Base-by-base conservation (phyloP, 2,113 vertebrate species). In the Crotophaga sulcirostris region DNA sequence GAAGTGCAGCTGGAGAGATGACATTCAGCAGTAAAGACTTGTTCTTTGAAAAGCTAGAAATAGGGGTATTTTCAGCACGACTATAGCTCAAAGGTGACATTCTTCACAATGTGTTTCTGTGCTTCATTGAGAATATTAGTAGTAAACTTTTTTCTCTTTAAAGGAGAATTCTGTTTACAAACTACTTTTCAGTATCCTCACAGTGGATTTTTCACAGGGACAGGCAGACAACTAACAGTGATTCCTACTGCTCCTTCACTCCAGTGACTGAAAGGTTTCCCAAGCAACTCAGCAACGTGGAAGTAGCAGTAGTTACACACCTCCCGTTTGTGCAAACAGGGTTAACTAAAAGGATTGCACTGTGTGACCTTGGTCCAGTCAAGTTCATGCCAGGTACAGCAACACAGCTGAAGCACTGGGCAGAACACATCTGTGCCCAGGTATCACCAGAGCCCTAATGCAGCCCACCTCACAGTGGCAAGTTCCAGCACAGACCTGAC, bases 1-100 rank as follows among this genome's bases (percentile, higher is more conserved):
- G 85, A 97, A 93, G 83, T 88, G 63, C 90, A 87, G 74, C 93
- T 95, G 85, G 81, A 89, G 56, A 92, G 68, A 73, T 64, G 74
- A 74, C 89, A 84, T 63, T 94, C 87, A 94, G 84, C 70, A 94
- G 85, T 74, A 90, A 70, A 63, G 60, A 63, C 54, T 90, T 89
- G 34, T 77, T 96, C 74, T 94, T 87, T 62, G 73, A 83, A 75
- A 93, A 14, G 38, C 79, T 49, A 95, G 88, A 96, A 96, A 68
- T 7, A 74, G 62, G 52, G 74, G 33, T 62, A 51, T 87, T 96
- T 86, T 76, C 75, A 95, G 88, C 59, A 96, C 47, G 52, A 69
- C 14, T 25, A 75, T 10, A 82, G 77, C 82, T 85, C 58, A 54
- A 17, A 2, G 4, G 34, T 68, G 56, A 94, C 79, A 31, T 84